Conservation (phyloP, 2,113 vertebrate genomes). For the Rhinopomastus cyanomelas region DNA sequence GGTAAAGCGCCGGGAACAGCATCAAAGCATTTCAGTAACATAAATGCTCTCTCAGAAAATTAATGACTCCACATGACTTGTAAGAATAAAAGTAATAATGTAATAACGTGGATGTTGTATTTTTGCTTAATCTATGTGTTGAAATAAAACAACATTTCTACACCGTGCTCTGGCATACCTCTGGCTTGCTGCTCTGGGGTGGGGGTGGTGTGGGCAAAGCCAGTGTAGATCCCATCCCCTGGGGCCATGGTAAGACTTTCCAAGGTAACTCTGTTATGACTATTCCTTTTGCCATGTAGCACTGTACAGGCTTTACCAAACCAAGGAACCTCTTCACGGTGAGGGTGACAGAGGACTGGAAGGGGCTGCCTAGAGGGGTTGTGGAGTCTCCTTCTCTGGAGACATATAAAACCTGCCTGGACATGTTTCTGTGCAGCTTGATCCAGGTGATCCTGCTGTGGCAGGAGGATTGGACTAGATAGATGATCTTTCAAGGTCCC, state of each 20-base stretch:
- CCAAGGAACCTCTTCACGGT: no score
- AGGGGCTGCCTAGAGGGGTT: no score
- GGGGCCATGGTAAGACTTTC: neutral
- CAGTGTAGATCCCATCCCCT: neutral
- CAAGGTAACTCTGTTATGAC: neutral
- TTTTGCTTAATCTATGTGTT: neutral
- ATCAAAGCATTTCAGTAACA: neutral
- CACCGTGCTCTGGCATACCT: neutral
- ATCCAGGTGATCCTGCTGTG: no score
- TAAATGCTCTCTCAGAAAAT: neutral
- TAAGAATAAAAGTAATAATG: neutral
- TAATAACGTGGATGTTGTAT: neutral
- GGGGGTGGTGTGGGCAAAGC: neutral
- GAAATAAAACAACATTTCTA: neutral
- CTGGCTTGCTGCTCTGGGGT: neutral
- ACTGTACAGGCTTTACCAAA: fast-evolving
- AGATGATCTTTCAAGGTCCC: no score
- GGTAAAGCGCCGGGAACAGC: neutral
- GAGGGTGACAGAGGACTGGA: no score
- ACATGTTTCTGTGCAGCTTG: no score
- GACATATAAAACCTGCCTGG: no score
- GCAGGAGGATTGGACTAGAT: no score
- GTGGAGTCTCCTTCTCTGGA: no score
- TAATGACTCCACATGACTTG: neutral
- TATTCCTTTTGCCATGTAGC: neutral